A percentile compares a stretch with the other conserved stretches of the same genome.
Evolutionary conservation across 2,888 invertebrate species (phyloP).

Genomic region (Colletes collaris): DNA sequence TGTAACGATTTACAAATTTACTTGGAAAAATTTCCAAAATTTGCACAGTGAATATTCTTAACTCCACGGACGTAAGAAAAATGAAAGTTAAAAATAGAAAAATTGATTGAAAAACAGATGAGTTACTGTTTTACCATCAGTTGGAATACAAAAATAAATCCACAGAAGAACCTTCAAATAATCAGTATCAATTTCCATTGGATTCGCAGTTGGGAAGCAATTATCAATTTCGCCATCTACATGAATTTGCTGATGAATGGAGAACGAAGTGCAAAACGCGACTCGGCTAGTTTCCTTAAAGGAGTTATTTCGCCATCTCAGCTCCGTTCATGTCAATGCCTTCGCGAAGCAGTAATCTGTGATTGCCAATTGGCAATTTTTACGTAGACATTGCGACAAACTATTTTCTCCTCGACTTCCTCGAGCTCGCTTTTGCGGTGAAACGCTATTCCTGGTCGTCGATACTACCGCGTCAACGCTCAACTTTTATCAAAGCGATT

Average conservation of each 20-base stretch:
- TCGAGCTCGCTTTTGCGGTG: background rate
- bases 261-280: constrained; percentile 44
- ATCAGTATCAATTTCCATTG: background rate
- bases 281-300: constrained; percentile 68
- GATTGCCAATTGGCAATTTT: constrained; percentile 50
- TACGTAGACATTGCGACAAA: constrained; percentile 43
- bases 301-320: constrained; percentile 70
- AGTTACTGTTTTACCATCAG: no score
- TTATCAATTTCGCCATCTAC: constrained; percentile 31
- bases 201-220: constrained; percentile 7
- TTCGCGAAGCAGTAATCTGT: constrained; percentile 47
- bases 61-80: no score
- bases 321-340: constrained; percentile 35
- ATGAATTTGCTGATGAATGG: constrained; percentile 43
- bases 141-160: no score
- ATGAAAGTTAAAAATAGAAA: no score
- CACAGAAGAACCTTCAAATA: no score
- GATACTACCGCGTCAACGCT: no score
- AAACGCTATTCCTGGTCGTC: no score
- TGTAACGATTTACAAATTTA: no score
- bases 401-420: constrained; percentile 6
- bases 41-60: no score
- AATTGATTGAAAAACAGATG: no score
- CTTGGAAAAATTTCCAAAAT: no score
- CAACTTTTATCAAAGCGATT: no score